Evolutionary conservation across 2,888 invertebrate genomes (phyloP).

Genomic region (Dolomedes plantarius): DNA sequence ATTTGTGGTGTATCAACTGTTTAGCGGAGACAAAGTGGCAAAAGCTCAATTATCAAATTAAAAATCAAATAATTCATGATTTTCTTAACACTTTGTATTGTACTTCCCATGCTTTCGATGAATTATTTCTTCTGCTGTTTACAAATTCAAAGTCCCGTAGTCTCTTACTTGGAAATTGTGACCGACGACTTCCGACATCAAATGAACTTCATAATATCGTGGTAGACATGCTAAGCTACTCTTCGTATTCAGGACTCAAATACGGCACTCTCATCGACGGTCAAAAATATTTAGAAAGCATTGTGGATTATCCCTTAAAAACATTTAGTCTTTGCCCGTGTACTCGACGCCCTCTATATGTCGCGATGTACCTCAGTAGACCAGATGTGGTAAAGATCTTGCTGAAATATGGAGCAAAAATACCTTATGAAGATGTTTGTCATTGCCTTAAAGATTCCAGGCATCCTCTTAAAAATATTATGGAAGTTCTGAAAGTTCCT

Average conservation of each 20-base stretch:
- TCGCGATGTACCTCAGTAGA: slow-evolving; percentile 38
- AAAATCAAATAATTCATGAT: slow-evolving; percentile 40
- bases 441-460: neutral
- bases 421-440: slow-evolving; percentile 59
- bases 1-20: slow-evolving; percentile 48
- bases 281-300: slow-evolving; percentile 8
- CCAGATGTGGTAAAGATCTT: slow-evolving; percentile 40
- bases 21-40: slow-evolving; percentile 35
- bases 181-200: neutral
- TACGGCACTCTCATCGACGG: slow-evolving; percentile 9
- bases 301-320: slow-evolving; percentile 55
- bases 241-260: neutral
- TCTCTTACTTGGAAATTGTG: neutral
- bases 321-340: slow-evolving; percentile 60
- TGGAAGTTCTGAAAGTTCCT: slow-evolving; percentile 31
- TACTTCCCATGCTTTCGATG: slow-evolving; percentile 51
- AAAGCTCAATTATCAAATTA: neutral
- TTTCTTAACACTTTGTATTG: slow-evolving; percentile 59
- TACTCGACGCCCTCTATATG: slow-evolving; percentile 59
- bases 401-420: slow-evolving; percentile 49
- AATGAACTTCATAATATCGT: slow-evolving; percentile 23
- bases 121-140: slow-evolving; percentile 50
- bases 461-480: slow-evolving; percentile 49
- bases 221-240: slow-evolving; percentile 37
- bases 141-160: slow-evolving; percentile 32